Base-by-base conservation (phyloP, 1,140 invertebrate genomes). In the Euborellia annulipes region DNA sequence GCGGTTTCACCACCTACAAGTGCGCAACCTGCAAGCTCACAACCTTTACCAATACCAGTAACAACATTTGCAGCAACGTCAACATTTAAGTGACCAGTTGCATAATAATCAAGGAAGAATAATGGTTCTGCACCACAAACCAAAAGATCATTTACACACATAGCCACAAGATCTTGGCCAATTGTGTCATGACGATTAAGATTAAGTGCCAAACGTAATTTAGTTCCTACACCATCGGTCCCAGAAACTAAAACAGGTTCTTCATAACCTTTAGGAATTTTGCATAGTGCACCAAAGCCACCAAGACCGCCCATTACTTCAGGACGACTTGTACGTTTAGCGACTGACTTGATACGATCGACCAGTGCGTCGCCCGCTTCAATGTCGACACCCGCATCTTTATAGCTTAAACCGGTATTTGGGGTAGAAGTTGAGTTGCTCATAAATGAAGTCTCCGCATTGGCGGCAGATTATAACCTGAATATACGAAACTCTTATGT, bases 61-160 rank as follows among this genome's bases (percentile, higher is more conserved):
- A 79, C 58, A 3, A 80, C 67, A 32, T 64, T 51, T 9, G 53
- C 56, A 0, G 72, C 67, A 34, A 59, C 48, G 3, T 58, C 54
- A 8, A 68, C 60, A 48, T 71, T 58, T 22, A 80, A 56, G 44
- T 62, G 59, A 14, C 73, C 72, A 49, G 64, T 68, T 7, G 77
- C 71, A 58, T 72, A 77, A 53, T 79, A 79, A 55, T 79, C 76
- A 13, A 79, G 57, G 54, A 81, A 79, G 50, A 71, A 75, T 3
- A 79, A 54, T 0, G 76, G 75, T 50, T 72, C 68, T 4, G 75
- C 77, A 23, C 73, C 75, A 49, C 75, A 71, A 14, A 67, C 70
- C 11, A 80, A 52, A 20, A 81, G 67, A 55, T 81, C 77, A 59
- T 79, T 80, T 17, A 76, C 76, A 59, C 72, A 76, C 76, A 79